phyloP scores from a whole-genome alignment of 2,888 invertebrate species.

The Seira sanloemensis region DNA sequence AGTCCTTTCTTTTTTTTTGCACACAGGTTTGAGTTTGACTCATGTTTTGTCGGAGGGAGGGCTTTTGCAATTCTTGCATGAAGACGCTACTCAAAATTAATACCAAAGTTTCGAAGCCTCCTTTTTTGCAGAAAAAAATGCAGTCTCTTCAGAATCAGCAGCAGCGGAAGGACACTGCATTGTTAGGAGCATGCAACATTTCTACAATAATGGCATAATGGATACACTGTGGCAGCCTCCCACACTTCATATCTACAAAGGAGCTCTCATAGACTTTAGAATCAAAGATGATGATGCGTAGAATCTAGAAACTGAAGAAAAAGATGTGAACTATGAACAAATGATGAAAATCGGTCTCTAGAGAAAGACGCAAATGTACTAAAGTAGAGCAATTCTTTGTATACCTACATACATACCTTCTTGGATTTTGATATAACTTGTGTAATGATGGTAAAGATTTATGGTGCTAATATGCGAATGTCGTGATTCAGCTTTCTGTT shows the following conservation, averaged over 20 bases:
- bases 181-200: background rate
- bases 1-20: too few species aligned
- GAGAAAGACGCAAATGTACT: background rate
- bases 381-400: slow-evolving; percentile 5
- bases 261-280: background rate
- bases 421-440: background rate
- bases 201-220: too few species aligned
- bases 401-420: background rate
- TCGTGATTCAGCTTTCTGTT: slow-evolving; percentile 10
- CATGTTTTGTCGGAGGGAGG: too few species aligned
- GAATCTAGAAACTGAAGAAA: background rate
- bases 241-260: background rate
- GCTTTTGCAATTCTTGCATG: too few species aligned
- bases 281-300: background rate
- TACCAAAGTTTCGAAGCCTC: too few species aligned
- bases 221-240: too few species aligned
- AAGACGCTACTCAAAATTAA: too few species aligned
- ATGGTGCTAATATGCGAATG: slow-evolving; percentile 11
- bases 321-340: background rate
- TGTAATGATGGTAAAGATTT: background rate
- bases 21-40: too few species aligned
- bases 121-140: too few species aligned
- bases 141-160: background rate
- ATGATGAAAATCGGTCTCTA: background rate
- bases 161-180: background rate